Evolutionary conservation across 2,888 invertebrate species (phyloP), one percentile per base, ranked within the genome.

Genomic region (Hoplodrina blanda): DNA sequence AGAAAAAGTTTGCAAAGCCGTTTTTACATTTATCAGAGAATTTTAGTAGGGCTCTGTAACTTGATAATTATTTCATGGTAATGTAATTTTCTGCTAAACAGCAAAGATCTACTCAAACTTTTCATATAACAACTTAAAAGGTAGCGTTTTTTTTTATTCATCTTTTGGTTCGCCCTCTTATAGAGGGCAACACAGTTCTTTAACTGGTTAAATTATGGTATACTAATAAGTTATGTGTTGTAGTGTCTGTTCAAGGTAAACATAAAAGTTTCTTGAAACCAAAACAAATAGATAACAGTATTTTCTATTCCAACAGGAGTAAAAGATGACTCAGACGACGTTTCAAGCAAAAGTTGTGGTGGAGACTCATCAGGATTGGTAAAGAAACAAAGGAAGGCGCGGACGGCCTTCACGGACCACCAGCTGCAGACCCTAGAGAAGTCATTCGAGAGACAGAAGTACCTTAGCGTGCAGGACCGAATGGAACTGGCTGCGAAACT

Each of bases 381-480:
- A 88, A 99, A 99, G 96, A 99, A 99, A 94, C 99, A 99, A 90
- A 96, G 99, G 80, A 99, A 99, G 96, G 99, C 99, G 56, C 96
- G 99, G 75, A 99, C 99, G 33, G 99, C 99, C 55, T 99, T 99
- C 96, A 99, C 99, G 55, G 99, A 99, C 96, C 98, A 99, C 92
- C 99, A 99, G 93, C 97, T 99, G 78, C 99, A 99, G 92, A 99
- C 99, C 25, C 95, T 99, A 89, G 99, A 99, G 96, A 99, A 99
- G 94, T 99, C 98, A 83, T 99, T 99, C 94, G 99, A 99, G 95
- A 96, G 99, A 78, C 99, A 99, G 95, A 99, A 99, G 95, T 99
- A 99, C 96, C 97, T 99, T 81, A 98, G 98, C 91, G 99, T 99
- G 41, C 99, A 99, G 92, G 99, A 99, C 93, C 97, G 99, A 83